Evolutionary conservation across 1,140 invertebrate species (phyloP), one percentile per base, ranked within the genome.

Genomic region (Drosophila yakuba): DNA sequence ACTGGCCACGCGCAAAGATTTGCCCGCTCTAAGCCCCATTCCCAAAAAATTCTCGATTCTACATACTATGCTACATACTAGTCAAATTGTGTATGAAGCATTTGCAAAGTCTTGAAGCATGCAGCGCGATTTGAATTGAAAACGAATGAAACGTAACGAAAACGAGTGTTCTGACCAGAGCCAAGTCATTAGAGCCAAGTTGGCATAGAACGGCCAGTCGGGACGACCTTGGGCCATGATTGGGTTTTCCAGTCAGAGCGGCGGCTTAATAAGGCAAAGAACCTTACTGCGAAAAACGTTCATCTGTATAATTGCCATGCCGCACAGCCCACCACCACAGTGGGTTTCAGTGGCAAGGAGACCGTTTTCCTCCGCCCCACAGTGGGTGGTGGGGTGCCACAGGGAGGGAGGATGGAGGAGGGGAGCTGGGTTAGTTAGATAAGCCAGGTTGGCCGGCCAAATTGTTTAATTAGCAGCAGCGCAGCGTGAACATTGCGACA

Each of bases 241-340:
- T 86, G 78, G 55, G 66, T 86, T 64, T 63, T 78, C 36, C 35
- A 72, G 61, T 63, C 76, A 58, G 56, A 17, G 54, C 50, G 50
- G 50, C 58, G 55, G 78, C 83, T 82, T 82, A 88, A 89, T 89
- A 89, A 74, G 80, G 84, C 85, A 84, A 74, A 88, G 77, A 88
- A 84, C 84, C 84, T 89, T 89, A 89, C 44, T 38, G 32, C 67
- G 38, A 68, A 68, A 61, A 69, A 47, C 57, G 67, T 63, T 74
- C 76, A 77, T 85, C 60, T 66, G 57, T 76, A 44, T 68, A 77
- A 77, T 77, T 77, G 75, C 54, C 59, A 67, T 38, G 57, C 50
- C 44, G 64, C 8, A 50, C 15, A 20, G 10, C 28, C 32, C 32
- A 32, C 32, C 32, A 8, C 2, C 20, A 20, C 20, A 20, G 20